Percentiles rank a stretch among this genome's conserved stretches.
phyloP scores from a whole-genome alignment of 2,113 vertebrate species.

The Charadrius vociferus region DNA sequence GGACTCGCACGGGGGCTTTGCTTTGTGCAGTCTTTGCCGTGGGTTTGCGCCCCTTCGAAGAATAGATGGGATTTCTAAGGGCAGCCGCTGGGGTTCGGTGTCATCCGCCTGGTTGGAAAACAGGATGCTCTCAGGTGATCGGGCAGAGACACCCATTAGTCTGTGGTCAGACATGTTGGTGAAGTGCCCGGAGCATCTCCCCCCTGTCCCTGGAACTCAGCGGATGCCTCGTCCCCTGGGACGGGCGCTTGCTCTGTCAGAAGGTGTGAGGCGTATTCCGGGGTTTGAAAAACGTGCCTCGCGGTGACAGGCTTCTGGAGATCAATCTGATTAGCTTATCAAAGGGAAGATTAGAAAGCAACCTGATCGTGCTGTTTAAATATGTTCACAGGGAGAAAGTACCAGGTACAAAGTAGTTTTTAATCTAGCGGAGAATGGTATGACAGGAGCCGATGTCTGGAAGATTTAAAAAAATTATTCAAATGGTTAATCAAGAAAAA shows the following conservation, averaged over 20 bases:
- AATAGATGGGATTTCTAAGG: not conserved
- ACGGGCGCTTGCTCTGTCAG: not conserved
- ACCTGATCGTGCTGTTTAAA: slow-evolving; percentile 19
- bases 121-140: not conserved
- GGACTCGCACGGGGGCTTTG: fast-evolving
- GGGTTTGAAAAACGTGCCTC: not conserved
- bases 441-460: not conserved
- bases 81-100: not conserved
- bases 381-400: slow-evolving; percentile 9
- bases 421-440: not conserved
- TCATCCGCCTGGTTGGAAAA: not conserved
- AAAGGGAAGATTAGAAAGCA: slow-evolving; percentile 46
- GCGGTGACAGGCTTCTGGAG: slow-evolving; percentile 17
- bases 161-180: not conserved
- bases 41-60: not conserved
- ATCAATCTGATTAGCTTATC: slow-evolving; percentile 49
- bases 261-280: not conserved
- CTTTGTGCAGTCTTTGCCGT: fast-evolving
- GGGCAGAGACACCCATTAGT: not conserved
- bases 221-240: not conserved
- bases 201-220: not conserved
- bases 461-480: not conserved
- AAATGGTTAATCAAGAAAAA: not conserved
- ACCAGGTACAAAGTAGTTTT: not conserved
- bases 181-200: not conserved